These are phyloP conservation scores for Propithecus coquereli DNA, from an alignment of 2,113 vertebrate species.

Conservation along the genomic window DNA sequence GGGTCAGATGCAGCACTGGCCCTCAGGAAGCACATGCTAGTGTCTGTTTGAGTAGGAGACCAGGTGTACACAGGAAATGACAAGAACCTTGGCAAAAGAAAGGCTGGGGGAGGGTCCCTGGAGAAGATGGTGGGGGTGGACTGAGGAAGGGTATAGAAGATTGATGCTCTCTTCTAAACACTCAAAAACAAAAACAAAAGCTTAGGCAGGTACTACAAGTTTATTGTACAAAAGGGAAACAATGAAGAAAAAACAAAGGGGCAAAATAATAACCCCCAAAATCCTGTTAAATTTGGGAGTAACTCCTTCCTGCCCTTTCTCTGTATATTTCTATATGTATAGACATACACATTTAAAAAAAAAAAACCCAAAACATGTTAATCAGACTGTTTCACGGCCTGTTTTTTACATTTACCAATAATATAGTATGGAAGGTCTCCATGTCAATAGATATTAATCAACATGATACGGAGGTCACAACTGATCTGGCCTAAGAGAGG, in stretches of 20 bases:
- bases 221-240: not conserved
- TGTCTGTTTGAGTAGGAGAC: not conserved
- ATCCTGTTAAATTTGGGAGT: not conserved
- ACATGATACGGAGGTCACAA: not conserved
- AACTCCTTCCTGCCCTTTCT: not conserved
- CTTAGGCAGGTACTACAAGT: not conserved
- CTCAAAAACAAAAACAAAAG: not conserved
- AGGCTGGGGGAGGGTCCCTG: not conserved
- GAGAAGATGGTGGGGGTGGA: not conserved
- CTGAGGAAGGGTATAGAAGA: not conserved
- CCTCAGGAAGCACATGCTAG: not conserved
- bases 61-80: not conserved
- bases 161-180: not conserved
- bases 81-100: not conserved
- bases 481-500: not conserved
- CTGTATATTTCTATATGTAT: not conserved
- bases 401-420: not conserved
- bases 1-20: not conserved
- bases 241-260: not conserved
- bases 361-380: not conserved
- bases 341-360: not conserved
- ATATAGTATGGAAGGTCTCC: not conserved
- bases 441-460: not conserved
- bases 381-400: not conserved
- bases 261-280: not conserved